Evolutionary conservation across 2,113 vertebrate species (phyloP).

Genomic region (Stigmatopora argus): DNA sequence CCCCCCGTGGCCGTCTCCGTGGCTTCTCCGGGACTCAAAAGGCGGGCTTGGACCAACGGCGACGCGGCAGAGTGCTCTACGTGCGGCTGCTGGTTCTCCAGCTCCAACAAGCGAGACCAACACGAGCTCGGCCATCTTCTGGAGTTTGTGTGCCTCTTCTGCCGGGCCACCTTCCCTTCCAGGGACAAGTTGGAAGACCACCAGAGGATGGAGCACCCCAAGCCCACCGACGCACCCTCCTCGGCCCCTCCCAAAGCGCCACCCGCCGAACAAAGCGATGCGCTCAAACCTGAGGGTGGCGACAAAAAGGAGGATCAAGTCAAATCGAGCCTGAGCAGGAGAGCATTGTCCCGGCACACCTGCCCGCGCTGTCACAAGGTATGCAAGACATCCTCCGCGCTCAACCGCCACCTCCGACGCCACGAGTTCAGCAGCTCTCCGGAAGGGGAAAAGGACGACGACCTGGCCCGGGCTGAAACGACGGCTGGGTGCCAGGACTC

Average conservation of each 20-base stretch:
- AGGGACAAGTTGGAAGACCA: slow-evolving; percentile 74
- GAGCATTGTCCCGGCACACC: slow-evolving; percentile 74
- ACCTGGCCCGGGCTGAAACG: slow-evolving; percentile 41
- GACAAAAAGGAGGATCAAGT: slow-evolving; percentile 42
- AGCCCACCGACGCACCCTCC: slow-evolving; percentile 45
- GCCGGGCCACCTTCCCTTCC: slow-evolving; percentile 68
- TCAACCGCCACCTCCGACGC: slow-evolving; percentile 78
- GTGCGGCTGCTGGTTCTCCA: slow-evolving; percentile 80
- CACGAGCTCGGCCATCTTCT: slow-evolving; percentile 80
- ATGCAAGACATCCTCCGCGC: slow-evolving; percentile 82
- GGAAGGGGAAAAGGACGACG: slow-evolving; percentile 57
- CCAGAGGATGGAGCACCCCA: slow-evolving; percentile 70
- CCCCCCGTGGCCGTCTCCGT: slow-evolving; percentile 50
- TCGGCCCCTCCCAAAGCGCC: slow-evolving; percentile 37
- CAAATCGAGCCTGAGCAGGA: slow-evolving; percentile 62
- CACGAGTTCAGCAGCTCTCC: slow-evolving; percentile 71
- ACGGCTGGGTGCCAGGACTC: slow-evolving; percentile 36
- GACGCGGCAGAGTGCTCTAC: slow-evolving; percentile 76
- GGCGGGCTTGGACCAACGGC: slow-evolving; percentile 62
- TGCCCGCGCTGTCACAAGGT: slow-evolving; percentile 82
- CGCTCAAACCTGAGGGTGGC: slow-evolving; percentile 33
- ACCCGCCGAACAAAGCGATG: slow-evolving; percentile 28
- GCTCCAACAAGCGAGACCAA: slow-evolving; percentile 77
- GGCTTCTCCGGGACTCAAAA: slow-evolving; percentile 49
- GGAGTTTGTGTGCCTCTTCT: slow-evolving; percentile 73